A percentile compares a stretch with the other conserved stretches of the same genome.
Evolutionary conservation across 2,888 invertebrate species (phyloP).

Genomic region (Zelleria hepariella): DNA sequence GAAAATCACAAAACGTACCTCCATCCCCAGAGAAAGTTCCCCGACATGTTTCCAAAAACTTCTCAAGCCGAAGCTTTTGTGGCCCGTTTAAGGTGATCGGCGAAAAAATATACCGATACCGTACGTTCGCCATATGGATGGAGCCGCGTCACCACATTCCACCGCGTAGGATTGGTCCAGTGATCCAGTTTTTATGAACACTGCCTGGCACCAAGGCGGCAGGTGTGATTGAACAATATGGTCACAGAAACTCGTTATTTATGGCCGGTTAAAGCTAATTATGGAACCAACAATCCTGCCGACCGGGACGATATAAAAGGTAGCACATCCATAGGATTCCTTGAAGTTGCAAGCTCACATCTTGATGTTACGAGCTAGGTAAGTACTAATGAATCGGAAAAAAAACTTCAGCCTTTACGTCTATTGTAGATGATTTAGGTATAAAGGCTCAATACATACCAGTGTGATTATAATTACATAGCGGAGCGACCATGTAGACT

Average conservation of each 20-base stretch:
- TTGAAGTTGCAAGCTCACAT: no score
- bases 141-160: neutral
- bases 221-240: constrained; percentile 7
- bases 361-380: neutral
- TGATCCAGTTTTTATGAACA: neutral
- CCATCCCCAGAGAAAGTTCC: neutral
- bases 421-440: no score
- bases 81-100: neutral
- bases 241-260: neutral
- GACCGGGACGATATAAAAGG: neutral
- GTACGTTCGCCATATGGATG: neutral
- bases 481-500: no score
- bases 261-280: neutral
- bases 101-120: neutral
- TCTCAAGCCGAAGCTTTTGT: neutral
- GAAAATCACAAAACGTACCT: neutral
- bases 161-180: neutral
- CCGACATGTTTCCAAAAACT: neutral
- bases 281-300: neutral
- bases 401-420: no score
- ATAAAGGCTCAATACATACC: no score
- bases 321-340: neutral
- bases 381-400: no score
- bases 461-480: no score
- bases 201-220: neutral